These are phyloP conservation scores for Semotilus atromaculatus DNA, from an alignment of 2,797 vertebrate genomes.

Conservation along the genomic window DNA sequence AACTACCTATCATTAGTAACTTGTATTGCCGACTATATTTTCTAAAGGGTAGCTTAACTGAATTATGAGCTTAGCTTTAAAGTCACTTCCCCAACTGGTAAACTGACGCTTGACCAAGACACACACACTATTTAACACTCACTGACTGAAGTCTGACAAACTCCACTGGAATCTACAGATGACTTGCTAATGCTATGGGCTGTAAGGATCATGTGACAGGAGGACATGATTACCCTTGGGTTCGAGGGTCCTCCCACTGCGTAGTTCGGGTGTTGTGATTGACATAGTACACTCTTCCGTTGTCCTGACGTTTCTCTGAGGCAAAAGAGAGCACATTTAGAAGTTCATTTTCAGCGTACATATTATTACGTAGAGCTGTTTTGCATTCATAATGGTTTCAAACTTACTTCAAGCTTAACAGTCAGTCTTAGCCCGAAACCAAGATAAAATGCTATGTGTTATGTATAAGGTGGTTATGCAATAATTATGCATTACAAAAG, in stretches of 20 bases:
- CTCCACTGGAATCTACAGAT: not conserved
- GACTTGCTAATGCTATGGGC: not conserved
- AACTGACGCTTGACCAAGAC: not conserved
- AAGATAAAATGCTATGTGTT: not conserved
- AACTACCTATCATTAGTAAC: not conserved
- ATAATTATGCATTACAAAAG: not conserved
- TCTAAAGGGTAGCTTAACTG: not conserved
- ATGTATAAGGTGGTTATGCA: not conserved
- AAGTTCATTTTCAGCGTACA: not conserved
- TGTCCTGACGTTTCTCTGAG: constrained; percentile 97
- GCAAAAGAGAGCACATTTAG: not conserved
- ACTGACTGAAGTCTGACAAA: not conserved
- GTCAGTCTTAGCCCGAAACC: not conserved
- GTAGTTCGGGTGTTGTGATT: constrained; percentile 98
- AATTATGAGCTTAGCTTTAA: not conserved
- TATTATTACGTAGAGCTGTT: not conserved
- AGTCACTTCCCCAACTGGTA: not conserved
- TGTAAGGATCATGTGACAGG: not conserved
- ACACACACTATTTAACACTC: not conserved
- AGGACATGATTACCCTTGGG: constrained; percentile 86
- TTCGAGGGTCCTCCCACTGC: constrained; percentile 97
- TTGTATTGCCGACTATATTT: not conserved
- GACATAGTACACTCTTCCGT: constrained; percentile 95
- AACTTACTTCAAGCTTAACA: not conserved
- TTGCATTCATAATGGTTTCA: not conserved